phyloP scores from a whole-genome alignment of 92 coral and sea anemone species.

The Epizoanthus scotinus region DNA sequence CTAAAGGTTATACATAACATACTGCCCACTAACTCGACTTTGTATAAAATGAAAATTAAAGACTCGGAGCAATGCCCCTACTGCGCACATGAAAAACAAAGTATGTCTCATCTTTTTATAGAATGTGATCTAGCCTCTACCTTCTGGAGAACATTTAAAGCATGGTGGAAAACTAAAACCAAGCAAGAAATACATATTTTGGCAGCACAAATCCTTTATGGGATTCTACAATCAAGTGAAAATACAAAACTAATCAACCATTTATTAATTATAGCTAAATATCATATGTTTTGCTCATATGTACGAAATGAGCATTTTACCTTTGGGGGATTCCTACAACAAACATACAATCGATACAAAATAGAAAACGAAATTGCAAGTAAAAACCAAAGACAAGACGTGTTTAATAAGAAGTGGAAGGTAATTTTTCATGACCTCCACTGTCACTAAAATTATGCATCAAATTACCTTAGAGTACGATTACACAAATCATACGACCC shows the following conservation, averaged over 20 bases:
- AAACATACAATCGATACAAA: not conserved
- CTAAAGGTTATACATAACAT: not conserved
- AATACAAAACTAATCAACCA: not conserved
- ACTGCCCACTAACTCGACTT: not conserved
- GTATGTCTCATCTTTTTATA: not conserved
- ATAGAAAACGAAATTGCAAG: not conserved
- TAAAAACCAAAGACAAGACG: too few relatives aligned
- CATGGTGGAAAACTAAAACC: not conserved
- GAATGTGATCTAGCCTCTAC: not conserved
- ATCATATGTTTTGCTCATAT: not conserved
- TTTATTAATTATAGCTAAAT: not conserved
- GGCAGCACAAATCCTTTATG: conserved; percentile 12
- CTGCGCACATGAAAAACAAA: conserved; percentile 6
- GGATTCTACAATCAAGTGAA: not conserved
- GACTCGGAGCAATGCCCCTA: not conserved
- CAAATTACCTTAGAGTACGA: too few relatives aligned
- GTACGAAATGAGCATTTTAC: not conserved
- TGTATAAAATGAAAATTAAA: conserved; percentile 1
- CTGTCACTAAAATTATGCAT: too few relatives aligned
- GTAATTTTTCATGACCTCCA: too few relatives aligned
- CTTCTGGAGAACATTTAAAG: not conserved
- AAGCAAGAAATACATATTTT: not conserved
- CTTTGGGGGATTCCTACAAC: not conserved
- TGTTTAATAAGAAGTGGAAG: too few relatives aligned
- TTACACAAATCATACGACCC: too few relatives aligned